Evolutionary conservation across 35 echinoderm and acorn worm genomes (phyloP).

Genomic region (Patiria miniata): DNA sequence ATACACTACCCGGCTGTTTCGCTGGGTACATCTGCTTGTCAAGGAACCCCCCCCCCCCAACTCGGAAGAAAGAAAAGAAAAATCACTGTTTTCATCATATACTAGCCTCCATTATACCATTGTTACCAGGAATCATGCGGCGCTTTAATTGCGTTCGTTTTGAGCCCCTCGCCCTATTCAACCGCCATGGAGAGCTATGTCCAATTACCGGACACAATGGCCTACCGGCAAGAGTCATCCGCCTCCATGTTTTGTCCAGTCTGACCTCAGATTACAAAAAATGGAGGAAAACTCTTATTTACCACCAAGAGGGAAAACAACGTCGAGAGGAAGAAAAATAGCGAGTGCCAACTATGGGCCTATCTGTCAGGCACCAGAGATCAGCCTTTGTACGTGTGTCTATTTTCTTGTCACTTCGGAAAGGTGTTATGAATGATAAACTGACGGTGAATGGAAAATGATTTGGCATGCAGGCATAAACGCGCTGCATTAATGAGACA

Average conservation of each 20-base stretch:
- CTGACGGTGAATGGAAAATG: not conserved
- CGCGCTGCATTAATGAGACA: not conserved
- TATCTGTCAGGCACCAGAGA: not conserved
- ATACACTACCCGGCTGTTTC: not conserved
- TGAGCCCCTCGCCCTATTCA: not conserved
- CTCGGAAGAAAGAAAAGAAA: not conserved
- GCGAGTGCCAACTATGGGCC: not conserved
- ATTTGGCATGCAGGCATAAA: not conserved
- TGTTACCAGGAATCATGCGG: not conserved
- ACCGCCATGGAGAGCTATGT: conserved; percentile 11
- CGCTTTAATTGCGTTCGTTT: not conserved
- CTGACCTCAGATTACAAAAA: conserved; percentile 8
- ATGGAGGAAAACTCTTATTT: not conserved
- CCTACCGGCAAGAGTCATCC: not conserved
- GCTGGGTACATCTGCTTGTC: not conserved
- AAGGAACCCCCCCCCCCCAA: not conserved
- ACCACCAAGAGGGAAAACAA: not conserved
- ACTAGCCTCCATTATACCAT: not conserved
- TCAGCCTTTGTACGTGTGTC: not conserved
- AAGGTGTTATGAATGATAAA: conserved; percentile 12
- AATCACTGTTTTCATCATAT: not conserved
- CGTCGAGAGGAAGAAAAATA: not conserved
- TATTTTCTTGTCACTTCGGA: not conserved
- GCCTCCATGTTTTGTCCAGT: not conserved
- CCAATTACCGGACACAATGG: conserved; percentile 9